Evolutionary conservation across 2,797 vertebrate species (phyloP), one percentile per base, ranked within the genome.

Genomic region (Mus caroli): DNA sequence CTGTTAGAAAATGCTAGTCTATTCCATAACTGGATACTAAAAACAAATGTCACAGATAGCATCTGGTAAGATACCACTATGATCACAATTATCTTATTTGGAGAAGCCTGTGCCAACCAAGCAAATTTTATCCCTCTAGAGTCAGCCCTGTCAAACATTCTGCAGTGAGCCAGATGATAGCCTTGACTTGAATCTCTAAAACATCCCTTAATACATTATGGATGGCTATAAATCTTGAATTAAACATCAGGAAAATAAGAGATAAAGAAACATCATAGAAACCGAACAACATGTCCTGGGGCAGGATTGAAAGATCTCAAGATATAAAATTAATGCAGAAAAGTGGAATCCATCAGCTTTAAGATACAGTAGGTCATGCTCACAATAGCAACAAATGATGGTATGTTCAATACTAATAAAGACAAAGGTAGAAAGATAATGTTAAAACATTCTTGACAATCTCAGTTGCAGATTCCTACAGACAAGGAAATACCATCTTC

Each of bases 1-100:
- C 54, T 87, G 58, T 86, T 2, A 91, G 67, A 94, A 95, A 92
- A 93, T 60, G 64, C 78, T 46, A 43, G 54, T 78, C 13, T 79
- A 9, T 17, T 95, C 24, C n/a, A 1, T 28, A 71, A 60, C 83
- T 84, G 50, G 79, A 11, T 56, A 54, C 17, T 87, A 87, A 89
- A 78, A n/a, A 54, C 79, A 84, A 86, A 58, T 54, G 71, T 77
- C 82, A 88, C 73, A 69, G 40, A 43, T 15, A 88, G 92, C 34
- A 75, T 64, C 73, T 75, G 78, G 46, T 78, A 76, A 93, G 92
- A 77, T 8, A 73, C 79, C 9, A 64, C 34, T 60, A 67, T 89
- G 28, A n/a, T 28, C 46, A 69, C 34, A 83, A 91, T 28, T 37
- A 83, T 64, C 40, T 60, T 75, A 91, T 52, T 40, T 80, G 46